These are phyloP conservation scores for Lindbergichthys nudifrons DNA, from an alignment of 2,797 vertebrate genomes.

Conservation along the genomic window DNA sequence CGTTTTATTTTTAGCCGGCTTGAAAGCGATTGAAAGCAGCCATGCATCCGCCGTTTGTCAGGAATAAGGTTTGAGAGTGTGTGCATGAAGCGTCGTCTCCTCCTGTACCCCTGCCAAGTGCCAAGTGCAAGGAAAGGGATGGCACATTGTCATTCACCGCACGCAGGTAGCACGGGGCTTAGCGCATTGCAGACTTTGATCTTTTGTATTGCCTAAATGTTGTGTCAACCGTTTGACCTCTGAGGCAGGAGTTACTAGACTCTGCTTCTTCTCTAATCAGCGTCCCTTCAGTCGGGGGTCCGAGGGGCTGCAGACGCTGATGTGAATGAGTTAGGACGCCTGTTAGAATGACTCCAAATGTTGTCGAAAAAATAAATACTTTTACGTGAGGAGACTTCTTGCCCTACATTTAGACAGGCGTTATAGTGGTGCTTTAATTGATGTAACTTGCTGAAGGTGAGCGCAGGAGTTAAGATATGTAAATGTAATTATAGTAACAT, in stretches of 20 bases:
- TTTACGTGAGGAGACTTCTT: slow-evolving; percentile 48
- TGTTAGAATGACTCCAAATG: slow-evolving; percentile 26
- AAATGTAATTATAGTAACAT: slow-evolving; percentile 41
- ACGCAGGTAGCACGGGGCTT: slow-evolving; percentile 59
- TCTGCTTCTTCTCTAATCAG: slow-evolving; percentile 35
- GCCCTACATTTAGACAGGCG: slow-evolving; percentile 24
- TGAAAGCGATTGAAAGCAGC: slow-evolving; percentile 52
- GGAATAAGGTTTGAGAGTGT: slow-evolving; percentile 44
- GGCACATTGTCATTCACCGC: slow-evolving; percentile 68
- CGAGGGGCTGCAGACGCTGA: slow-evolving; percentile 32
- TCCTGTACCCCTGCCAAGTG: slow-evolving; percentile 52
- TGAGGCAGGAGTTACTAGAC: slow-evolving; percentile 24
- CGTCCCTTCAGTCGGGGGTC: slow-evolving; percentile 18
- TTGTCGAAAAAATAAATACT: slow-evolving; percentile 27
- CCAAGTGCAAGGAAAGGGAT: slow-evolving; percentile 43
- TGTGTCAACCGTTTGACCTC: slow-evolving; percentile 67
- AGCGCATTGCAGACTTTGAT: slow-evolving; percentile 77
- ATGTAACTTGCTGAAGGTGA: slow-evolving; percentile 54
- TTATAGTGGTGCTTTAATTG: slow-evolving; percentile 56
- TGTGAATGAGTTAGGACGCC: slow-evolving; percentile 23
- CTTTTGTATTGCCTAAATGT: slow-evolving; percentile 57
- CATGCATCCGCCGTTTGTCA: slow-evolving; percentile 34
- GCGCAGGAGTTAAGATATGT: slow-evolving; percentile 36
- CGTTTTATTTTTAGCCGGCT: slow-evolving; percentile 57
- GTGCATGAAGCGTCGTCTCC: slow-evolving; percentile 50